Conservation (phyloP, 1,140 invertebrate genomes). For the Temnothorax longispinosus region DNA sequence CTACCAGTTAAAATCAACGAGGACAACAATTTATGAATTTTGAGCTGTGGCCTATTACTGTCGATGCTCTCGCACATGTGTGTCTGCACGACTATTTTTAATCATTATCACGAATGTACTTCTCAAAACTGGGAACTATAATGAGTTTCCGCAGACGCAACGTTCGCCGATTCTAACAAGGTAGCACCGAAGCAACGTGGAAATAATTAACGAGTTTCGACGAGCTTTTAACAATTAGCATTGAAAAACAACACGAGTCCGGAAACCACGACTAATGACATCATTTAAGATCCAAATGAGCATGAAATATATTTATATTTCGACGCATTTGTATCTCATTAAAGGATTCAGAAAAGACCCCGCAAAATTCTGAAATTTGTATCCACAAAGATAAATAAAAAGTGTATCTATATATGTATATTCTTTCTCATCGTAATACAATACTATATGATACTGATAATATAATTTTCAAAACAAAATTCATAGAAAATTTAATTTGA, state of each 20-base stretch:
- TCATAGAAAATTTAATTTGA: neutral
- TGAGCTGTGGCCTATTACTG: slow-evolving; percentile 29
- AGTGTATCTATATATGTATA: neutral
- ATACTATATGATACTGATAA: neutral
- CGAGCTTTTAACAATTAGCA: slow-evolving; percentile 68
- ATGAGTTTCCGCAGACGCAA: slow-evolving; percentile 65
- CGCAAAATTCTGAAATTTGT: neutral
- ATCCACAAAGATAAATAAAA: neutral
- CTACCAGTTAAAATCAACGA: slow-evolving; percentile 55
- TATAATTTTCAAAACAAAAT: neutral
- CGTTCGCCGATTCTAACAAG: slow-evolving; percentile 68
- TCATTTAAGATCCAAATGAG: slow-evolving; percentile 53
- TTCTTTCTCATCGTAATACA: neutral
- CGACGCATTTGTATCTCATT: neutral
- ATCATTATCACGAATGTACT: slow-evolving; percentile 29
- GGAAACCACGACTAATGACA: slow-evolving; percentile 34
- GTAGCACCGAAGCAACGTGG: slow-evolving; percentile 43
- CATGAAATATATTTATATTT: slow-evolving; percentile 30
- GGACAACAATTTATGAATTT: slow-evolving; percentile 67
- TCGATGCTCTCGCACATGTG: slow-evolving; percentile 26
- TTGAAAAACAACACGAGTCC: slow-evolving; percentile 60
- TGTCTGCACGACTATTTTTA: slow-evolving; percentile 10
- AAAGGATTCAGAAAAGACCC: neutral
- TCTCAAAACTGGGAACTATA: slow-evolving; percentile 66
- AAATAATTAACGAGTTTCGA: slow-evolving; percentile 75